Conservation (phyloP, 2,888 invertebrate species). For the Apodemia hepburni region DNA sequence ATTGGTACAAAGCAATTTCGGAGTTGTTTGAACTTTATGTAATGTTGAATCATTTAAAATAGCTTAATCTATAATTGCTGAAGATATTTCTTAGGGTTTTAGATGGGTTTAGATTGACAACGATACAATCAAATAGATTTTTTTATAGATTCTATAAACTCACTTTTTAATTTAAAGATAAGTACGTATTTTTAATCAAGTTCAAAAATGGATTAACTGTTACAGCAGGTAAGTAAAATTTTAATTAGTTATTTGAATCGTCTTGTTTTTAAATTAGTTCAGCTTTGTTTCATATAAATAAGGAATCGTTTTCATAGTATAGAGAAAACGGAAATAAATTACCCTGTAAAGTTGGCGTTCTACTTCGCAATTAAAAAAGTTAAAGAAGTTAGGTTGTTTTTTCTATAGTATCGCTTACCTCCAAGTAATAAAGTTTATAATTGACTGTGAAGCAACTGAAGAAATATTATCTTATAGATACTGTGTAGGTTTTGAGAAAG, state of each 20-base stretch:
- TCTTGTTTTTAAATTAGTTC: constrained; percentile 31
- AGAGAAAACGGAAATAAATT: constrained; percentile 42
- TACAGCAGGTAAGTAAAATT: neutral
- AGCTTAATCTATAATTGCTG: too few relatives aligned
- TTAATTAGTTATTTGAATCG: constrained; percentile 14
- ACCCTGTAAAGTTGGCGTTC: constrained; percentile 47
- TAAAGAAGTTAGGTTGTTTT: constrained; percentile 43
- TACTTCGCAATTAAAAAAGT: constrained; percentile 66
- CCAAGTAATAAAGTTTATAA: constrained; percentile 50
- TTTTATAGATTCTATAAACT: too few relatives aligned
- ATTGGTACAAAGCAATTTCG: too few relatives aligned
- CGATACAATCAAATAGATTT: too few relatives aligned
- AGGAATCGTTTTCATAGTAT: constrained; percentile 38
- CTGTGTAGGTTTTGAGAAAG: constrained; percentile 42
- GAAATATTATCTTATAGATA: constrained; percentile 19
- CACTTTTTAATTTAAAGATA: too few relatives aligned
- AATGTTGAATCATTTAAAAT: too few relatives aligned
- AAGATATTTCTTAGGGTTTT: too few relatives aligned
- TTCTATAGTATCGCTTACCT: constrained; percentile 51
- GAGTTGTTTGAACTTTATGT: too few relatives aligned
- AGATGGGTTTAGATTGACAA: too few relatives aligned
- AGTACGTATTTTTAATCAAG: too few relatives aligned
- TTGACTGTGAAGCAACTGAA: constrained; percentile 30
- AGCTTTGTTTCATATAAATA: constrained; percentile 24
- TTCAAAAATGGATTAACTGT: too few relatives aligned